Percentiles rank a stretch among this genome's conserved stretches.
Conservation (phyloP, 1,140 invertebrate species). For the Pseudoatta argentina region DNA sequence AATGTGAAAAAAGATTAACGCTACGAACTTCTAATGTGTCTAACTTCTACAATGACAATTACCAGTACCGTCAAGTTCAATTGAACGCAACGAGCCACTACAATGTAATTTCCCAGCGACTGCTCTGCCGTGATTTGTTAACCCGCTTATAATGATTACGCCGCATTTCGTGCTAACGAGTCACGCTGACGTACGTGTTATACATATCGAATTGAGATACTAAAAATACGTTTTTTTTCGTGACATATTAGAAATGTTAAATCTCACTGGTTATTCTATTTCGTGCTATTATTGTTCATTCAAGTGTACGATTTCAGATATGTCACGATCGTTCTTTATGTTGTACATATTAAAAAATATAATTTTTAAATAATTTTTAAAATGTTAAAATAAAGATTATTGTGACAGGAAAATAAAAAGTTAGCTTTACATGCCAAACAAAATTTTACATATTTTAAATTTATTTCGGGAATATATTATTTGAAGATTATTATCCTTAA, state of each 20-base stretch:
- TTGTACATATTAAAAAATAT: neutral
- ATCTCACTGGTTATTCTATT: neutral
- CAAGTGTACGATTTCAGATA: neutral
- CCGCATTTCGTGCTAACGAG: conserved; percentile 56
- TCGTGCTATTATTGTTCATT: neutral
- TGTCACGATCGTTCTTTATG: neutral
- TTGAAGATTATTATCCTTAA: neutral
- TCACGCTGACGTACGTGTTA: conserved; percentile 13
- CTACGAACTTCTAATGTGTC: conserved; percentile 37
- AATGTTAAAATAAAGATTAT: neutral
- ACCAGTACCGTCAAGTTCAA: conserved; percentile 62
- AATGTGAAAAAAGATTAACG: conserved; percentile 30
- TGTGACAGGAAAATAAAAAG: neutral
- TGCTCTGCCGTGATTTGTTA: conserved; percentile 70
- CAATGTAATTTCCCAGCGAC: conserved; percentile 74
- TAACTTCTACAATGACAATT: conserved; percentile 47
- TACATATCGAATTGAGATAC: conserved; percentile 19
- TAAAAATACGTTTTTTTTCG: neutral
- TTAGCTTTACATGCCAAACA: neutral
- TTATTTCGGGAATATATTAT: neutral
- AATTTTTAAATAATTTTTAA: too few species aligned
- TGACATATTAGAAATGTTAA: neutral
- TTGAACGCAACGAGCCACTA: conserved; percentile 70
- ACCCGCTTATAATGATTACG: conserved; percentile 74
- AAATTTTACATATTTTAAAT: neutral